Percentiles rank a stretch among this genome's conserved stretches.
These are phyloP conservation scores for Illadopsis cleaveri DNA, from an alignment of 2,113 vertebrate genomes.

Conservation along the genomic window DNA sequence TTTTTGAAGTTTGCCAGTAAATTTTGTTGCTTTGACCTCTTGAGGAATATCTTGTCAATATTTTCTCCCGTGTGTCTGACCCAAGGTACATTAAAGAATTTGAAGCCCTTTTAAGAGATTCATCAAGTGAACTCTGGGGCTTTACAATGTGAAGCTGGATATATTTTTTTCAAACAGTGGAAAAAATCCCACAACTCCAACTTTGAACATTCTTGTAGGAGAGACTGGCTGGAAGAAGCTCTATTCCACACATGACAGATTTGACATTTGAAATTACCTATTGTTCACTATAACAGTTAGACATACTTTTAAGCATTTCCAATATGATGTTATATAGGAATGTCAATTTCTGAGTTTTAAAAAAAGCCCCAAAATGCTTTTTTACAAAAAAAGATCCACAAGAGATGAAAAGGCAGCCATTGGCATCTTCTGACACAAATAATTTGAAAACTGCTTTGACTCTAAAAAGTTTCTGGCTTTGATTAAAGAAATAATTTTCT, in stretches of 20 bases:
- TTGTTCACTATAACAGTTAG: neutral
- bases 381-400: neutral
- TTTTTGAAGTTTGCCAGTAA: neutral
- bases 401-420: neutral
- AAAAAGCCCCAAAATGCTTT: neutral
- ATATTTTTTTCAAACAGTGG: neutral
- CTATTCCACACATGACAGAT: neutral
- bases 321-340: fast-evolving
- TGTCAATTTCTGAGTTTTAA: neutral
- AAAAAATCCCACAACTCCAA: neutral
- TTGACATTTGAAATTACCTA: neutral
- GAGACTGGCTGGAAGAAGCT: neutral
- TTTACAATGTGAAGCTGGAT: neutral
- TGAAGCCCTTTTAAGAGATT: neutral
- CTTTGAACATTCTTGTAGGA: neutral
- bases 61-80: neutral
- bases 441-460: neutral
- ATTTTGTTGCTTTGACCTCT: neutral
- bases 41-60: neutral
- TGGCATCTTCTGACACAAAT: neutral
- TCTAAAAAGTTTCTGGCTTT: neutral
- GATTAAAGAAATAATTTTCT: neutral
- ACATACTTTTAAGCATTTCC: neutral
- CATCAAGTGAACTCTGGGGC: fast-evolving
- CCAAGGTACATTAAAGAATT: no score